Percentiles rank a stretch among this genome's conserved stretches.
These are phyloP conservation scores for Diabrotica virgifera DNA, from an alignment of 1,140 invertebrate genomes.

Conservation along the genomic window DNA sequence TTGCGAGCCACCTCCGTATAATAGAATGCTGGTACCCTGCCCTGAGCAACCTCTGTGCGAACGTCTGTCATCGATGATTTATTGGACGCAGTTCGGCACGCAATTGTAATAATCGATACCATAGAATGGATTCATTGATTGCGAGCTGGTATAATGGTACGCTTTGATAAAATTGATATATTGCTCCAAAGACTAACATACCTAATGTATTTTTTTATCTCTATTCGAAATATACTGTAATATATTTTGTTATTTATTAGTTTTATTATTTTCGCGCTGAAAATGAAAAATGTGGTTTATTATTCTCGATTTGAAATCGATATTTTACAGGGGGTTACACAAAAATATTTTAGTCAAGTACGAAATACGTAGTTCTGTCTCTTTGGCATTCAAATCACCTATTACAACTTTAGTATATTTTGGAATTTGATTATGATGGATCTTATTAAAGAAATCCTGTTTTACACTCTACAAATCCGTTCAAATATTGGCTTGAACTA, in stretches of 20 bases:
- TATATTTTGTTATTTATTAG: neutral
- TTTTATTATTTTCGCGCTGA: neutral
- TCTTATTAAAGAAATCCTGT: too few relatives aligned
- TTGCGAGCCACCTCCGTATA: neutral
- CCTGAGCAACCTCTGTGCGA: constrained; percentile 13
- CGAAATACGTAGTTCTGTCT: too few relatives aligned
- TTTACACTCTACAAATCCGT: too few relatives aligned
- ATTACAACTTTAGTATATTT: too few relatives aligned
- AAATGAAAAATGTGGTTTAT: neutral
- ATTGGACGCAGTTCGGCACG: constrained; percentile 13
- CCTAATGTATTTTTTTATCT: constrained; percentile 3
- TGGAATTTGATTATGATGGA: too few relatives aligned
- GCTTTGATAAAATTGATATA: constrained; percentile 11
- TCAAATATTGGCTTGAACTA: too few relatives aligned
- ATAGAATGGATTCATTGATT: constrained; percentile 15
- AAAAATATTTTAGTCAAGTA: too few relatives aligned
- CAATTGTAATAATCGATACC: constrained; percentile 15
- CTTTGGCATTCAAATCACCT: too few relatives aligned
- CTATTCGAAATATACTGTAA: neutral
- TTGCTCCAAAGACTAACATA: constrained; percentile 1
- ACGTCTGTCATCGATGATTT: constrained; percentile 9
- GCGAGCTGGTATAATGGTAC: constrained; percentile 12
- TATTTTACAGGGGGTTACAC: too few relatives aligned
- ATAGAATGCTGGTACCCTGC: constrained; percentile 15
- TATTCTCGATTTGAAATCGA: too few relatives aligned